These are phyloP conservation scores for Caenorhabditis sp. DNA, from an alignment of 2,888 invertebrate genomes.

Conservation along the genomic window DNA sequence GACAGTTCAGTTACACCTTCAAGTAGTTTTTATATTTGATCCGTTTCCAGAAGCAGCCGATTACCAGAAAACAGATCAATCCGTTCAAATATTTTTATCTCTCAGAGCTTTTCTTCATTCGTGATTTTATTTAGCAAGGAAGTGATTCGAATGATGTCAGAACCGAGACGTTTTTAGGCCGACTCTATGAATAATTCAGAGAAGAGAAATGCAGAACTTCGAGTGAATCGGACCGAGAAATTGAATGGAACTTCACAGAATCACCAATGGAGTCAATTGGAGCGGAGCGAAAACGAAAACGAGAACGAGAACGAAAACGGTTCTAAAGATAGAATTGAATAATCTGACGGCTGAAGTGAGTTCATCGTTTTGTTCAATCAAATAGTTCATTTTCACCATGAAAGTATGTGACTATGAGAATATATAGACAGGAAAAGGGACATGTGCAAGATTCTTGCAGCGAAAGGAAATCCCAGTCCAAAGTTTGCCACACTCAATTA, in stretches of 20 bases:
- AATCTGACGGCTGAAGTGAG: too few relatives aligned
- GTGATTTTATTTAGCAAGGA: background rate
- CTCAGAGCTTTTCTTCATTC: background rate
- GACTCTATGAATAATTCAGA: conserved; percentile 25
- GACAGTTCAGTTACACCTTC: too few relatives aligned
- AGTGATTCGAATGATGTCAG: conserved; percentile 23
- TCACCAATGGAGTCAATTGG: conserved; percentile 27
- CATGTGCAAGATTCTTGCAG: conserved; percentile 35
- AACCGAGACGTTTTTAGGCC: conserved; percentile 4
- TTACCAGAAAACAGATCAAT: too few relatives aligned
- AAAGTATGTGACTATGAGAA: background rate
- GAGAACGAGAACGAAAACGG: background rate
- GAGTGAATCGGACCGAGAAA: conserved; percentile 27
- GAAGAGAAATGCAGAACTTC: conserved; percentile 19
- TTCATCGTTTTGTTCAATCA: too few relatives aligned
- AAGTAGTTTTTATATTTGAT: too few relatives aligned
- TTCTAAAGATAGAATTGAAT: background rate
- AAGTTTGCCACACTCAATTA: conserved; percentile 33
- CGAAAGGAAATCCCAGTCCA: conserved; percentile 31
- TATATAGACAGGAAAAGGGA: conserved; percentile 2
- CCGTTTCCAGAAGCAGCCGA: too few relatives aligned
- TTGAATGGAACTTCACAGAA: conserved; percentile 5
- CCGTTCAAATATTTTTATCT: too few relatives aligned
- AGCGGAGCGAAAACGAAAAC: background rate
- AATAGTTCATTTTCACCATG: conserved; percentile 7